Base-by-base conservation (phyloP, 1,140 invertebrate species). In the Micrasema longulum region DNA sequence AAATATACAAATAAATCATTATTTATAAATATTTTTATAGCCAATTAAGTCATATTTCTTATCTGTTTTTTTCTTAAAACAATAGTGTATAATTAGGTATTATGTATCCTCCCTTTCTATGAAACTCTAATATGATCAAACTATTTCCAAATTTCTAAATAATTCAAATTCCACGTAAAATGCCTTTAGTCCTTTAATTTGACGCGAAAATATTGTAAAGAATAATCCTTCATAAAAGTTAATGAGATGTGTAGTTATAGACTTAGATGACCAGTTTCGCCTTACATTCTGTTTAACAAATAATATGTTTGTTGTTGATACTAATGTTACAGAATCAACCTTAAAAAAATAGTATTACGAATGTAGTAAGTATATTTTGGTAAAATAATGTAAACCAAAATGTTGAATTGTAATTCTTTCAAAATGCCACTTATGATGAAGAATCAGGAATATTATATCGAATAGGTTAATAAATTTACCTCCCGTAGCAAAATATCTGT, bases 391-490 rank as follows among this genome's bases (percentile, higher is more conserved):
- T 60, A 60, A 35, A 60, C 36, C 55, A 22, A 60, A 60, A 41
- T 18, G 55, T 60, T 60, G 14, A 41, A 20, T 60, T 60, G 52
- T 55, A 55, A 53, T 60, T 52, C 31, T 47, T 22, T 69, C 10
- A 31, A 38, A 64, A 52, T 53, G 48, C 62, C 69, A 65, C 69
- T 22, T 31, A 7, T 41, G n/a, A 53, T 23, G 22, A 41, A 6
- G 60, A 50, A 50, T 41, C 53, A 64, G 60, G 36, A 72, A 71
- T 65, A 47, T 31, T 14, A 14, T 62, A 71, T 65, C 35, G 43
- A 66, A 9, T 48, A 47, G 41, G 69, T 69, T 14, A 73, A 73
- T 45, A 43, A 68, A 73, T 73, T 73, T 73, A 68, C 48, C 67
- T 53, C 66, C 57, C 62, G n/a, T 73, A 55, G 66, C 50, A 69